Conservation (phyloP, 2,888 invertebrate species). For the Epinotia brunnichana region DNA sequence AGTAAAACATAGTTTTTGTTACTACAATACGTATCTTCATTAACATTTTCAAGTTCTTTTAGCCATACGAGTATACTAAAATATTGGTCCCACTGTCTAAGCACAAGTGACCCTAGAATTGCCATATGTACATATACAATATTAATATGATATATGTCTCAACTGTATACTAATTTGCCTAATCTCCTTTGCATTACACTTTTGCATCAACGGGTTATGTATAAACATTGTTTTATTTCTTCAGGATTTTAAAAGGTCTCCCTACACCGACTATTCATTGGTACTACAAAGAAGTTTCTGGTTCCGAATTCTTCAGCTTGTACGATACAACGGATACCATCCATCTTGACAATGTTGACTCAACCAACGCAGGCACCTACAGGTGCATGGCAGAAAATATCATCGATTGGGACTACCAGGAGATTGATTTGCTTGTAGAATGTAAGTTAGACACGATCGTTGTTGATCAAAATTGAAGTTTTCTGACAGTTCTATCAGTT, state of each 20-base stretch:
- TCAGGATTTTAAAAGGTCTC: slow-evolving; percentile 52
- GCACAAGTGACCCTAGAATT: too few relatives aligned
- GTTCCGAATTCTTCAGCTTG: slow-evolving; percentile 36
- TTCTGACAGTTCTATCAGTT: too few relatives aligned
- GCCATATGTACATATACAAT: too few relatives aligned
- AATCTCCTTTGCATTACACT: neutral
- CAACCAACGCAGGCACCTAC: slow-evolving; percentile 52
- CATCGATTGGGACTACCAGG: slow-evolving; percentile 52
- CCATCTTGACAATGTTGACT: slow-evolving; percentile 45
- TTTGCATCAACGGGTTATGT: neutral
- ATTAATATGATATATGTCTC: too few relatives aligned
- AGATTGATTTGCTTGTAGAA: slow-evolving; percentile 53
- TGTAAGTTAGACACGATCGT: slow-evolving; percentile 51
- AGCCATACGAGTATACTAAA: too few relatives aligned
- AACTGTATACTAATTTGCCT: too few relatives aligned
- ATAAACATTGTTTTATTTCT: slow-evolving; percentile 21
- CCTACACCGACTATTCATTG: slow-evolving; percentile 56
- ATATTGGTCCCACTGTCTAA: too few relatives aligned
- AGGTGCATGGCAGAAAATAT: slow-evolving; percentile 55
- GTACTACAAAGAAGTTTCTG: slow-evolving; percentile 47
- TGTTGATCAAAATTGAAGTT: too few relatives aligned
- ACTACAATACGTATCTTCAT: neutral
- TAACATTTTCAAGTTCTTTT: too few relatives aligned
- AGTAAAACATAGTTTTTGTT: slow-evolving; percentile 22
- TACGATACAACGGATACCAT: slow-evolving; percentile 45